Evolutionary conservation across 35 echinoderm and acorn worm genomes (phyloP), one percentile per base, ranked within the genome.

Genomic region (Heliocidaris erythrogramma): DNA sequence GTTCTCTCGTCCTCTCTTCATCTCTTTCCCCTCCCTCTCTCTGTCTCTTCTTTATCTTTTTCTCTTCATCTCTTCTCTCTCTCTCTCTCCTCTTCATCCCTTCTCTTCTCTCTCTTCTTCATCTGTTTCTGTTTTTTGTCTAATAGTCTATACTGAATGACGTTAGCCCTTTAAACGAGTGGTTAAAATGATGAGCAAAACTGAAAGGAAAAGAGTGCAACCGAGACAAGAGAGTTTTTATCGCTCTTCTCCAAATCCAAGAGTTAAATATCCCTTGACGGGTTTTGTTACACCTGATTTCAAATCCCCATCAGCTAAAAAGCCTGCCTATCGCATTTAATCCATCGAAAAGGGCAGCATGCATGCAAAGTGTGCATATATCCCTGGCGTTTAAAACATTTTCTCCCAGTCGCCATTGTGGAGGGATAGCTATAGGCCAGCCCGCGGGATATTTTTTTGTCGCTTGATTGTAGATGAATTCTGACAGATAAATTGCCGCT

Each of bases 401-500:
- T 78, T 5, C 21, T 78, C 65, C 65, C 65, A 18, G 27, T 78
- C 17, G 27, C 27, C 65, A 78, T 78, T 78, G 65, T 9, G 65
- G 18, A 1, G 65, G n/a, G 65, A 27, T 2, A n/a, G 65, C 21
- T 78, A n/a, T 27, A 27, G 65, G 18, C 21, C 27, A 21, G 24
- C 65, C 65, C 27, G 65, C 5, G 8, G 18, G 65, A 78, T n/a
- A 7, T n/a, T 60, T 27, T n/a, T n/a, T n/a, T 0, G 18, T 78
- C 65, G 21, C 65, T 8, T 8, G 65, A 78, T 24, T 78, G 3
- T 78, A 27, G 65, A 78, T 78, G 65, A 78, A 78, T 27, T 78
- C 65, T 78, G 65, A 78, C 65, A 78, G 65, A 78, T 78, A 78
- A 78, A 78, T 78, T 78, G 65, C 65, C 65, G 65, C 65, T 78